Percentiles rank a stretch among this genome's conserved stretches.
Conservation (phyloP, 2,113 vertebrate species). For the Danio rerio region GRCz12tu NC_133194.1:45324001-45324500, state of each 20-base stretch:
- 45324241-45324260: background rate
- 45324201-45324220: background rate
- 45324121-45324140: no score
- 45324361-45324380: background rate
- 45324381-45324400: background rate
- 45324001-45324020: no score
- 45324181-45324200: no score
- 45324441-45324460: background rate
- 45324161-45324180: no score
- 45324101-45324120: no score
- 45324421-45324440: background rate
- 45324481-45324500: no score
- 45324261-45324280: background rate
- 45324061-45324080: no score
- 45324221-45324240: background rate
- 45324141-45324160: no score
- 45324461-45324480: no score
- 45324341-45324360: background rate
- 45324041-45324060: no score
- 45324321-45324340: background rate
- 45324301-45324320: background rate
- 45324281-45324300: background rate
- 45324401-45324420: background rate
- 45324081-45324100: no score
- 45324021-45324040: no score